Evolutionary conservation across 2,888 invertebrate species (phyloP).

Genomic region (Leptinotarsa peninsularis): DNA sequence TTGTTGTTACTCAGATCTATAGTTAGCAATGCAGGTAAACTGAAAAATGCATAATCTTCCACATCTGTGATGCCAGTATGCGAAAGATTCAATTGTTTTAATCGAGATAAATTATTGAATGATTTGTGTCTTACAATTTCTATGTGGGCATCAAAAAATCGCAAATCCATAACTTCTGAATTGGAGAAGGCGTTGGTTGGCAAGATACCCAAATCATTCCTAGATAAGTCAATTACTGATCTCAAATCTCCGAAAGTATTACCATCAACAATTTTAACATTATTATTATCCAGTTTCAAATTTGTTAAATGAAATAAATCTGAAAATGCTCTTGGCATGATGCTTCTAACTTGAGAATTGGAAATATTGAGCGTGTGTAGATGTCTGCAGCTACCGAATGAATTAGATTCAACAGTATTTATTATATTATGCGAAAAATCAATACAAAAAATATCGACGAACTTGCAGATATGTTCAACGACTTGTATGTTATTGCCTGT

Average conservation of each 20-base stretch:
- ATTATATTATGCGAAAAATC: slow-evolving; percentile 33
- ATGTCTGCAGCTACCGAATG: slow-evolving; percentile 18
- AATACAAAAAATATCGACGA: slow-evolving; percentile 3
- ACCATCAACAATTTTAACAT: background rate
- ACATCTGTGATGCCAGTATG: slow-evolving; percentile 5
- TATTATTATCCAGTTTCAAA: slow-evolving; percentile 27
- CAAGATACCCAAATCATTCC: background rate
- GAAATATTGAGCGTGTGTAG: slow-evolving; percentile 21
- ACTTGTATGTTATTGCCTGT: slow-evolving; percentile 25
- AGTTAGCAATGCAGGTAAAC: slow-evolving; percentile 15
- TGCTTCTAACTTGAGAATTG: slow-evolving; percentile 27
- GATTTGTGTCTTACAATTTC: slow-evolving; percentile 25
- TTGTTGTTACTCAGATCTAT: slow-evolving; percentile 34
- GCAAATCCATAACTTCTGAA: slow-evolving; percentile 11
- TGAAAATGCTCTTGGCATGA: slow-evolving; percentile 30
- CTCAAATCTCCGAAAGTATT: background rate
- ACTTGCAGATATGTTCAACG: slow-evolving; percentile 21
- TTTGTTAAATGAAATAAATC: slow-evolving; percentile 3
- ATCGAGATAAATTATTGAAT: slow-evolving; percentile 26
- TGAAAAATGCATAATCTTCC: slow-evolving; percentile 28
- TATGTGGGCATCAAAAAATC: slow-evolving; percentile 24
- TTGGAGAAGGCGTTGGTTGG: slow-evolving; percentile 17
- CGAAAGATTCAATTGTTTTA: slow-evolving; percentile 28
- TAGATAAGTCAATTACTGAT: background rate
- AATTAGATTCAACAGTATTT: slow-evolving; percentile 16